Conservation (phyloP, 2,113 vertebrate genomes). For the Phylloscopus trochilus region DNA sequence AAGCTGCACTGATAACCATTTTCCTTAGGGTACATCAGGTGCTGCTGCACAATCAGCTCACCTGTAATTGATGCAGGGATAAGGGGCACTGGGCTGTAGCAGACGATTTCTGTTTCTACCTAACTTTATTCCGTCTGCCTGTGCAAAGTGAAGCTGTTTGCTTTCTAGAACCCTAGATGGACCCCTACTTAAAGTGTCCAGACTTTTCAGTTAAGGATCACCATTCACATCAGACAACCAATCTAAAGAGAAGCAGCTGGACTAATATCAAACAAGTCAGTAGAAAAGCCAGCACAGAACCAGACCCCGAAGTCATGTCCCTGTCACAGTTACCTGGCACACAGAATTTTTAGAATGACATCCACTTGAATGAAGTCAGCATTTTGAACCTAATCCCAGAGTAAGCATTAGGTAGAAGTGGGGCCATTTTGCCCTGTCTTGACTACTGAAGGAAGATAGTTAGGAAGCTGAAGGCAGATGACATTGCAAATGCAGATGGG, state of each 20-base stretch:
- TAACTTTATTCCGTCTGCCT: not conserved
- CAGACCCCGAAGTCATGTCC: not conserved
- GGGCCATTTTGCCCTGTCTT: not conserved
- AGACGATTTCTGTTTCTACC: not conserved
- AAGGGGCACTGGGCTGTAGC: not conserved
- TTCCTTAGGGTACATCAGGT: not conserved
- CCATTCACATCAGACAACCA: not conserved
- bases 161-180: not conserved
- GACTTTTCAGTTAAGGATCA: not conserved
- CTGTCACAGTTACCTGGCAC: not conserved
- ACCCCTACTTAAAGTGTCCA: not conserved
- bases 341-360: not conserved
- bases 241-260: not conserved
- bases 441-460: not conserved
- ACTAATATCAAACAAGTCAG: not conserved
- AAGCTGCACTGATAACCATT: not conserved
- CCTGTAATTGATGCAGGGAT: not conserved
- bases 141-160: not conserved
- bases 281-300: not conserved
- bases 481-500: not conserved
- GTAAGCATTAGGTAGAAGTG: not conserved
- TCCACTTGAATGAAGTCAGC: not conserved
- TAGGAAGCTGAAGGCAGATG: not conserved
- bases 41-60: not conserved
- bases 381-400: not conserved